phyloP scores from a whole-genome alignment of 2,888 invertebrate genomes.

The Trissoscelio sp. region DNA sequence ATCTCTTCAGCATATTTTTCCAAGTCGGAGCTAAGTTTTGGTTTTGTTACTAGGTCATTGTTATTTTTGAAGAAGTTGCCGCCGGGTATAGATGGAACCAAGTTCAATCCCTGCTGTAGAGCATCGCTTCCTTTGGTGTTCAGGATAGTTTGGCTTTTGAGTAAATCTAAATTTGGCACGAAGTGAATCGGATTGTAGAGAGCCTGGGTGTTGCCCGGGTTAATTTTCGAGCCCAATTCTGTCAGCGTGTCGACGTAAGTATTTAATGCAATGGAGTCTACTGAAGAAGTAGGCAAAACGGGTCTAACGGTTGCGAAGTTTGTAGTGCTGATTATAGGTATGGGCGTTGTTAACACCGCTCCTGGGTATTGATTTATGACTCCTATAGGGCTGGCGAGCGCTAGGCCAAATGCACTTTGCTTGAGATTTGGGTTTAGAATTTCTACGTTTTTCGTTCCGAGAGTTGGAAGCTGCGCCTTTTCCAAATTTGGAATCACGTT shows the following conservation, averaged over 20 bases:
- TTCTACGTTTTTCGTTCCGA: slow-evolving; percentile 79
- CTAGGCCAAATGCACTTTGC: slow-evolving; percentile 74
- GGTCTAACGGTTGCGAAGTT: slow-evolving; percentile 75
- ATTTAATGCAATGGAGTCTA: slow-evolving; percentile 73
- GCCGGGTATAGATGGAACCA: slow-evolving; percentile 79
- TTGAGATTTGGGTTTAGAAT: slow-evolving; percentile 81
- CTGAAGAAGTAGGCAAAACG: slow-evolving; percentile 66
- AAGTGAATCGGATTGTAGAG: slow-evolving; percentile 81
- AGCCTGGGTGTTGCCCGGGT: slow-evolving; percentile 71
- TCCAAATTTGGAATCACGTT: slow-evolving; percentile 69
- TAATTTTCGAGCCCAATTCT: slow-evolving; percentile 74
- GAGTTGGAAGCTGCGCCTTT: slow-evolving; percentile 78
- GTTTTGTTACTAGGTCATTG: slow-evolving; percentile 76
- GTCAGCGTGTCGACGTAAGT: slow-evolving; percentile 76
- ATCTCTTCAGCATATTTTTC: slow-evolving; percentile 82
- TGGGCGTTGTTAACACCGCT: slow-evolving; percentile 79
- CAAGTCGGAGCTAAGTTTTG: slow-evolving; percentile 78
- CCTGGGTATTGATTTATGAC: slow-evolving; percentile 76
- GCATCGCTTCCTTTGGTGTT: slow-evolving; percentile 76
- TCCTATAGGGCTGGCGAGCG: slow-evolving; percentile 73
- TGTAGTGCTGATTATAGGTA: slow-evolving; percentile 79
- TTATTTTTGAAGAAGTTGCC: slow-evolving; percentile 80
- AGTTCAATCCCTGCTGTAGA: slow-evolving; percentile 77
- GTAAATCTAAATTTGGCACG: slow-evolving; percentile 78
- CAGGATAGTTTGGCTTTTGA: slow-evolving; percentile 78